Conservation (phyloP, 2,888 invertebrate genomes). For the Seira ritae region DNA sequence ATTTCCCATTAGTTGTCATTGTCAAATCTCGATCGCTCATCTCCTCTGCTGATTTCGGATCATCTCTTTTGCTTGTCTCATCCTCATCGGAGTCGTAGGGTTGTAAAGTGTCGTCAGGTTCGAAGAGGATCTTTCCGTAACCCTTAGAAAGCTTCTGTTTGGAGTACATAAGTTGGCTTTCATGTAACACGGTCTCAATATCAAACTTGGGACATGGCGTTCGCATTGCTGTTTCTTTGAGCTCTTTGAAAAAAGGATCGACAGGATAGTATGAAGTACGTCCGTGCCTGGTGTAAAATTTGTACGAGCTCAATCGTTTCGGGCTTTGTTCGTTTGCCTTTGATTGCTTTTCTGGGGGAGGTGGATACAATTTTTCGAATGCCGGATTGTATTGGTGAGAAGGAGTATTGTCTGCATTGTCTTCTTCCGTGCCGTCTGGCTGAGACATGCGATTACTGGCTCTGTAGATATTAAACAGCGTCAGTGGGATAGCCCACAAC, state of each 20-base stretch:
- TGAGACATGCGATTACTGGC: neutral
- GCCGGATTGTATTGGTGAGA: constrained; percentile 25
- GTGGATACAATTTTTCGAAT: constrained; percentile 22
- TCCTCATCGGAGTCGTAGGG: neutral
- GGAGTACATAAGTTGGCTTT: neutral
- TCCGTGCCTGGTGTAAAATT: constrained; percentile 17
- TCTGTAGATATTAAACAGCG: constrained; percentile 19
- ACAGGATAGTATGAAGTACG: constrained; percentile 35
- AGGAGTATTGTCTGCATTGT: neutral
- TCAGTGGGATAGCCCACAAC: constrained; percentile 34
- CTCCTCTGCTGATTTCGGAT: no score
- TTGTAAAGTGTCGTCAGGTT: constrained; percentile 7
- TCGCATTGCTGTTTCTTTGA: constrained; percentile 13
- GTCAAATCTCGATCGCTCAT: no score
- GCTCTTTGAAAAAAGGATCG: constrained; percentile 40
- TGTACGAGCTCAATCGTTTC: constrained; percentile 7
- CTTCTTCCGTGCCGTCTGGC: neutral
- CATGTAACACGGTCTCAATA: constrained; percentile 45
- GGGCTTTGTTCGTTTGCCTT: neutral
- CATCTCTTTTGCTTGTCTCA: no score
- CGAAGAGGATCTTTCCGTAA: no score
- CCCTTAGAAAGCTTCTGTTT: no score
- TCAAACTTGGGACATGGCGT: constrained; percentile 26
- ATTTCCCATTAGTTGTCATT: no score
- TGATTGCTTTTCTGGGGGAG: constrained; percentile 1